Percentiles rank a stretch among this genome's conserved stretches.
Conservation (phyloP, 1,140 invertebrate genomes). For the Trachymyrmex septentrionalis region DNA sequence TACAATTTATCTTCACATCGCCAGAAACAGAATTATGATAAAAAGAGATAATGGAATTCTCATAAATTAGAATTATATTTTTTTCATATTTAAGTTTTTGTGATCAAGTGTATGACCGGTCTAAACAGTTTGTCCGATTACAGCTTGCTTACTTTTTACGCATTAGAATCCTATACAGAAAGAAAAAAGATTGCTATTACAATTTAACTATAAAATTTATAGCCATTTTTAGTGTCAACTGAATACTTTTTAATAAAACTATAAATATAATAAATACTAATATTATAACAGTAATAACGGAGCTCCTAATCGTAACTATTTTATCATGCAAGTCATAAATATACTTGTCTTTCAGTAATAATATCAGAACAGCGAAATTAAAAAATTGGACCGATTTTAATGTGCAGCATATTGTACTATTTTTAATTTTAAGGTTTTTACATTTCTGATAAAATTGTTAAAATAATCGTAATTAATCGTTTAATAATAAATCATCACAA, state of each 20-base stretch:
- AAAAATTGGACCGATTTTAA: neutral
- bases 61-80: neutral
- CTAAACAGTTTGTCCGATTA: conserved; percentile 48
- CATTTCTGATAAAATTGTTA: neutral
- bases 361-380: neutral
- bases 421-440: neutral
- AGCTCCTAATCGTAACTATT: no score
- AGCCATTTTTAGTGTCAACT: no score
- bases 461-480: neutral
- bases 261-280: no score
- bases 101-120: neutral
- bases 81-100: neutral
- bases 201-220: no score
- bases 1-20: neutral
- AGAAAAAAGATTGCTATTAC: no score
- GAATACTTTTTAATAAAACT: no score
- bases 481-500: neutral
- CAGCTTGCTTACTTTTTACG: conserved; percentile 32
- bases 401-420: neutral
- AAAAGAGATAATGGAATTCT: neutral
- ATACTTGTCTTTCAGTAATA: neutral
- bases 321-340: no score
- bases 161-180: neutral
- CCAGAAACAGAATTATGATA: neutral
- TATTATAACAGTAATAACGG: no score